These are phyloP conservation scores for Mobula hypostoma DNA, from an alignment of 2,113 vertebrate genomes.

Conservation along the genomic window DNA sequence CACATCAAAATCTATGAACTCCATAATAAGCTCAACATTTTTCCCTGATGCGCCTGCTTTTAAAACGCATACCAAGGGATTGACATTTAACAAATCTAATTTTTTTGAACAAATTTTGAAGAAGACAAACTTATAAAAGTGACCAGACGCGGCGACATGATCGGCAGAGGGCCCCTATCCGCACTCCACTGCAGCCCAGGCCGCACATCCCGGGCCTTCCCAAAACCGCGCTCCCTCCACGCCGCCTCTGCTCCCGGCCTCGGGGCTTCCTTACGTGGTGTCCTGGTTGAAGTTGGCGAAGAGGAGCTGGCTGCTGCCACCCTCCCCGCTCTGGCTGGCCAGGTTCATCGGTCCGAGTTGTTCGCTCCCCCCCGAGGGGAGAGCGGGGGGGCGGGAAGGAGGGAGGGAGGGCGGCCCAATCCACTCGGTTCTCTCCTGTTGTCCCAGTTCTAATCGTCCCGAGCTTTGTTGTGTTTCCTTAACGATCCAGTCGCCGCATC, in stretches of 20 bases:
- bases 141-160: not conserved
- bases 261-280: slow-evolving; percentile 79
- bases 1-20: not conserved
- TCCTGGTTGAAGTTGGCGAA: slow-evolving; percentile 99
- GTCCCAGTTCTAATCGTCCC: not conserved
- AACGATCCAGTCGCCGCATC: slow-evolving; percentile 45
- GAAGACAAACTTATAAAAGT: not conserved
- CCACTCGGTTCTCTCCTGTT: slow-evolving; percentile 38
- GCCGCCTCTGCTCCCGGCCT: slow-evolving; percentile 37
- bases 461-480: not conserved
- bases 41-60: not conserved
- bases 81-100: not conserved
- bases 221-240: not conserved
- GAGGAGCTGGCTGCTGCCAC: slow-evolving; percentile 86
- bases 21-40: not conserved
- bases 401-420: slow-evolving; percentile 29
- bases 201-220: not conserved
- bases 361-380: slow-evolving; percentile 45
- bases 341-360: slow-evolving; percentile 78
- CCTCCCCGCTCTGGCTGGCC: slow-evolving; percentile 88
- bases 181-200: no score
- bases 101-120: not conserved
- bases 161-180: not conserved
- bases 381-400: slow-evolving; percentile 34
- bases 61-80: not conserved